phyloP scores from a whole-genome alignment of 2,888 invertebrate species.

The Notodonta dromedarius region DNA sequence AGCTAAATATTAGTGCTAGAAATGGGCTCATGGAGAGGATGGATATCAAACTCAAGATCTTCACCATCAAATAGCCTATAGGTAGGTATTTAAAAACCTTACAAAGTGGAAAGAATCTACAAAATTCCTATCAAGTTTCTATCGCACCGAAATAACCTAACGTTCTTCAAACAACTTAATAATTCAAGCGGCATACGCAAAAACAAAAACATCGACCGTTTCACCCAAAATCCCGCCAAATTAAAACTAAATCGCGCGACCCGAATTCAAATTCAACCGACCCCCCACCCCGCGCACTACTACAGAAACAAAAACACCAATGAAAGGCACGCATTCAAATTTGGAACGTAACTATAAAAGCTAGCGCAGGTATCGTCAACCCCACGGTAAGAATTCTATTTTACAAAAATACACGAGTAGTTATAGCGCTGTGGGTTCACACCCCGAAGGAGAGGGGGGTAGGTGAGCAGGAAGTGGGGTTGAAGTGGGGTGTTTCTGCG shows the following conservation, averaged over 20 bases:
- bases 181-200: constrained; percentile 55
- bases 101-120: too few species aligned
- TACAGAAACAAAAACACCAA: constrained; percentile 73
- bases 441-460: constrained; percentile 54
- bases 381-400: constrained; percentile 77
- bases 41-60: too few species aligned
- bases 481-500: constrained; percentile 75
- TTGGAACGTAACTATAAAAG: constrained; percentile 67
- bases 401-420: constrained; percentile 82
- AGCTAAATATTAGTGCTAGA: too few species aligned
- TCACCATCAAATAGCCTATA: too few species aligned
- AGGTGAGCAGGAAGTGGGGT: constrained; percentile 75
- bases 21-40: too few species aligned
- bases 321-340: constrained; percentile 66
- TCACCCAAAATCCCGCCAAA: constrained; percentile 67
- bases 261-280: constrained; percentile 72
- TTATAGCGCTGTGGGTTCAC: constrained; percentile 61
- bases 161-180: constrained; percentile 7
- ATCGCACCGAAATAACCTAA: not conserved
- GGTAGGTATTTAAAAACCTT: too few species aligned
- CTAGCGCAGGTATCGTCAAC: constrained; percentile 77
- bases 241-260: constrained; percentile 81
- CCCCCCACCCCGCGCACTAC: constrained; percentile 52
- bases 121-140: not conserved
- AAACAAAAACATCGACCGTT: constrained; percentile 65